Percentiles rank a stretch among this genome's conserved stretches.
Evolutionary conservation across 2,113 vertebrate genomes (phyloP).

Genomic region (Vulpes vulpes): DNA sequence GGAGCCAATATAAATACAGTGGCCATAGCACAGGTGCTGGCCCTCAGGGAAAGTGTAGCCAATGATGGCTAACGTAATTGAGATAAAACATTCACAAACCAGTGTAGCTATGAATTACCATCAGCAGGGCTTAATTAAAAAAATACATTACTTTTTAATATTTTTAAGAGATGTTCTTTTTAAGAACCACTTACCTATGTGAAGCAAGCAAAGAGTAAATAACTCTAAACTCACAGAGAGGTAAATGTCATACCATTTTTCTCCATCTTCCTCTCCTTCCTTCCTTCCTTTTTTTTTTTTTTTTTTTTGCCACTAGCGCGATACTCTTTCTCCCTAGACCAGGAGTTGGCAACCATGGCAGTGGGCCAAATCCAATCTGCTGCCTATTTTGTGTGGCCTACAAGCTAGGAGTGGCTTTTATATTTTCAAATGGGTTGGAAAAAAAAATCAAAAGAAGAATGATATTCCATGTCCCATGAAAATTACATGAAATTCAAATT

Average conservation of each 20-base stretch:
- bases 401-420: neutral
- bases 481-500: neutral
- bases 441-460: neutral
- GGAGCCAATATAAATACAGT: constrained; percentile 40
- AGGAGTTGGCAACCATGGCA: neutral
- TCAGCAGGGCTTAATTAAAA: neutral
- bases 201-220: constrained; percentile 34
- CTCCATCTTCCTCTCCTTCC: neutral
- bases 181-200: neutral
- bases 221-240: neutral
- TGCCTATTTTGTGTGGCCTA: neutral
- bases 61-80: neutral
- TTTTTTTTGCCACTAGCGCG: neutral
- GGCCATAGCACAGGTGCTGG: neutral
- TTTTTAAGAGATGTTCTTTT: neutral
- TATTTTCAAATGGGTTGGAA: neutral
- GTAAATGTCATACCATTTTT: neutral
- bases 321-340: neutral
- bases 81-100: constrained; percentile 18
- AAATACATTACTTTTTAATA: neutral
- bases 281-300: neutral
- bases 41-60: constrained; percentile 15
- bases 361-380: neutral
- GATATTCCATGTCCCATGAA: neutral
- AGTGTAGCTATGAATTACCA: neutral